A percentile compares a stretch with the other conserved stretches of the same genome.
Evolutionary conservation across 2,113 vertebrate genomes (phyloP).

Genomic region (Copsychus sechellarum): DNA sequence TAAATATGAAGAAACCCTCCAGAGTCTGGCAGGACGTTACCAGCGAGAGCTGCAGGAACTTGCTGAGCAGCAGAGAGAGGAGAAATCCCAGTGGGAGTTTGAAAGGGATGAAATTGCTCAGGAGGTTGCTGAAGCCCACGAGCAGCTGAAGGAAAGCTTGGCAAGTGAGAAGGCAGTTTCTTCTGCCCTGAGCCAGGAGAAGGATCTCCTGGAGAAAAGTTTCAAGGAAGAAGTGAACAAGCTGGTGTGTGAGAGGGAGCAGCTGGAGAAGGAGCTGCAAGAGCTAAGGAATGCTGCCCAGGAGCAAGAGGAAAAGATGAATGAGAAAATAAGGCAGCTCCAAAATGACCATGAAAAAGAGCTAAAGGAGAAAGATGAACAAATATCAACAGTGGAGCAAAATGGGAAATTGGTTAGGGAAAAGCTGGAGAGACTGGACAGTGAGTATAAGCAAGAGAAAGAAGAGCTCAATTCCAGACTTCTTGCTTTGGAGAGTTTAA

Average conservation of each 20-base stretch:
- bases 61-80: constrained; percentile 64
- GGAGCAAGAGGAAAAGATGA: constrained; percentile 74
- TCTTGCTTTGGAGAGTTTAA: constrained; percentile 63
- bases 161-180: constrained; percentile 64
- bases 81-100: constrained; percentile 81
- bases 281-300: constrained; percentile 59
- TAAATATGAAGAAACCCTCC: constrained; percentile 74
- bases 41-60: constrained; percentile 75
- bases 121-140: constrained; percentile 64
- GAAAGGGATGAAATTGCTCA: constrained; percentile 76
- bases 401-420: constrained; percentile 56
- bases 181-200: constrained; percentile 69
- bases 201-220: constrained; percentile 70
- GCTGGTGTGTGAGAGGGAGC: constrained; percentile 71
- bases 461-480: constrained; percentile 66
- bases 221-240: constrained; percentile 73
- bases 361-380: constrained; percentile 64
- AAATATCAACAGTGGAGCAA: constrained; percentile 49
- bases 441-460: constrained; percentile 76
- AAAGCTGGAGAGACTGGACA: constrained; percentile 65
- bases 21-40: constrained; percentile 75
- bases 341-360: constrained; percentile 70
- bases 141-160: constrained; percentile 64
- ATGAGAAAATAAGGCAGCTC: constrained; percentile 71
- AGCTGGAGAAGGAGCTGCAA: constrained; percentile 76